Evolutionary conservation across 1,140 invertebrate species (phyloP), one percentile per base, ranked within the genome.

Genomic region (Euschistus heros): DNA sequence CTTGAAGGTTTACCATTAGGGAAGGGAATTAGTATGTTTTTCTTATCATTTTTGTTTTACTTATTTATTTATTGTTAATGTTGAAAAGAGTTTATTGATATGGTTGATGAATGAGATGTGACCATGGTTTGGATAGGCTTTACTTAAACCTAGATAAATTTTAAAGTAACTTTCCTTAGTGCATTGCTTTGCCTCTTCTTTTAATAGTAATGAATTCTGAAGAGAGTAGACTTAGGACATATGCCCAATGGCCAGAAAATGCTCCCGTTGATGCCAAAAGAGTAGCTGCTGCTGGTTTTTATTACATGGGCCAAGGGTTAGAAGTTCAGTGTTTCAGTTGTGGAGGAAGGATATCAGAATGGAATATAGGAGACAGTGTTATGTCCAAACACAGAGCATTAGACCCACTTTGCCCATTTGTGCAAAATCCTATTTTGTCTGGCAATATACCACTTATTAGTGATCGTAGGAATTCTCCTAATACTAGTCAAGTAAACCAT

Each of bases 231-330:
- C 75, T 88, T 52, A 76, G 76, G 72, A 89, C 84, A 37, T 92
- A 88, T 73, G 68, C 67, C 18, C 77, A 79, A 69, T 92, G 90
- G 90, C 88, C 86, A 54, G 67, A 75, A 20, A 81, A 82, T 72
- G 83, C 84, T 22, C 76, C 80, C 33, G 81, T 90, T 1, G 81
- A 81, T 72, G 75, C 83, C 17, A 72, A 76, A 44, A 77, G 82
- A 71, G 80, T 94, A 69, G 89, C 89, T 2, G 84, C 84, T 73
- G 89, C 87, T 50, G 91, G 91, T 14, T 93, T 94, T 77, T 92
- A 83, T 73, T 90, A 86, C 57, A 85, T 82, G 1, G 86, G 86
- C 18, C 75, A 76, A 67, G 82, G 76, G 37, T 75, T 82, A 15
- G 83, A 86, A 70, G 87, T 88, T 3, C 80, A 88, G 72, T 92